Conservation (phyloP, 1,140 invertebrate genomes). For the Drosophila lacertosa region DNA sequence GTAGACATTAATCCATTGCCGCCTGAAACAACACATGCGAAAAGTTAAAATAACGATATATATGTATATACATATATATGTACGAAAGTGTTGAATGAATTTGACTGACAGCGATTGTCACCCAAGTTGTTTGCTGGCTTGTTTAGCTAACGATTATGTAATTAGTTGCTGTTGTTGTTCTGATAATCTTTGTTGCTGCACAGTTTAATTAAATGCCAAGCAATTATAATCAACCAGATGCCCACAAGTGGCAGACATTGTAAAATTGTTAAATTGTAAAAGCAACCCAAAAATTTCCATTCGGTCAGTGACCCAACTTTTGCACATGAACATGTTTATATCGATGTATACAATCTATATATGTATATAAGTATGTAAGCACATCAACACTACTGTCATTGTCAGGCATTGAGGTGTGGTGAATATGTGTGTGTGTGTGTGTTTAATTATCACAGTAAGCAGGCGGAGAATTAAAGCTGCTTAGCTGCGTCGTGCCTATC, state of each 20-base stretch:
- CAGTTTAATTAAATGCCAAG: constrained; percentile 38
- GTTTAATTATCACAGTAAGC: constrained; percentile 40
- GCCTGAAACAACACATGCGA: constrained; percentile 1
- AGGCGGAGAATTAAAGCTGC: constrained; percentile 61
- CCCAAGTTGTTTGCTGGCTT: constrained; percentile 7
- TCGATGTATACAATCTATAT: background rate
- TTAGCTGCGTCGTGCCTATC: constrained; percentile 55
- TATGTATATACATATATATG: too few relatives aligned
- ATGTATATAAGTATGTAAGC: background rate
- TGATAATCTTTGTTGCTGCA: constrained; percentile 32
- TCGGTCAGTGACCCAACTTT: constrained; percentile 12
- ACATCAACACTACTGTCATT: constrained; percentile 6
- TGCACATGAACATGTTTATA: background rate
- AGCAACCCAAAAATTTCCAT: constrained; percentile 9
- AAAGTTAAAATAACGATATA: background rate
- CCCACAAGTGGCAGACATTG: constrained; percentile 22
- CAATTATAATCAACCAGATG: constrained; percentile 26
- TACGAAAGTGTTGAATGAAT: background rate
- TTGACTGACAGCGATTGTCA: background rate
- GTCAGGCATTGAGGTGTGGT: background rate
- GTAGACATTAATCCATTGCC: constrained; percentile 3
- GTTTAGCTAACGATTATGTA: constrained; percentile 25
- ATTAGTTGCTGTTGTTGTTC: constrained; percentile 22
- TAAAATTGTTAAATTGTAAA: constrained; percentile 47
- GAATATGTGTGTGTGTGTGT: constrained; percentile 5